A percentile compares a stretch with the other conserved stretches of the same genome.
Conservation (phyloP, 2,113 vertebrate species). For the Ariopsis seemanni region DNA sequence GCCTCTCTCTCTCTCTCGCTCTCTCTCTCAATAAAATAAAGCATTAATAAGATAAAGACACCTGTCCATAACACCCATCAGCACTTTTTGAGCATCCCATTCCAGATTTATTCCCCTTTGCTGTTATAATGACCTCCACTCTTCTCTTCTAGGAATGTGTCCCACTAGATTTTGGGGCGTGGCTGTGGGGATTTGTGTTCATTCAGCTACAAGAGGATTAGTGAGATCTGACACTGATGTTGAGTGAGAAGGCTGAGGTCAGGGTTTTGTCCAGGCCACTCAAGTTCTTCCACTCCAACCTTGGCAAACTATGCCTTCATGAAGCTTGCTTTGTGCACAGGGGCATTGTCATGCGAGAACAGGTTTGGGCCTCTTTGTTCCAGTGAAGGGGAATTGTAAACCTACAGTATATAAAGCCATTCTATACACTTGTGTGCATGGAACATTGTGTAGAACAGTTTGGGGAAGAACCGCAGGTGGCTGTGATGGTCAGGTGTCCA, state of each 20-base stretch:
- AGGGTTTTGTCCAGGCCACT: not conserved
- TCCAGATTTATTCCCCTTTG: not conserved
- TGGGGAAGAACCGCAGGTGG: not conserved
- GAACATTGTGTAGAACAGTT: not conserved
- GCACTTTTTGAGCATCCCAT: not conserved
- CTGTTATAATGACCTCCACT: not conserved
- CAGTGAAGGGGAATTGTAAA: too few relatives aligned
- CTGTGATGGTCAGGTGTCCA: not conserved
- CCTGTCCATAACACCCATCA: not conserved
- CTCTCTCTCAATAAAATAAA: not conserved
- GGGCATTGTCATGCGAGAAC: too few relatives aligned
- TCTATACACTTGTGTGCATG: not conserved
- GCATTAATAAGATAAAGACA: not conserved
- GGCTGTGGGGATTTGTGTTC: too few relatives aligned
- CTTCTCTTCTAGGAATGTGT: not conserved
- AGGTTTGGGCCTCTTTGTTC: too few relatives aligned
- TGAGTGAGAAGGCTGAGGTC: not conserved
- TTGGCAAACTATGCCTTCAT: too few relatives aligned
- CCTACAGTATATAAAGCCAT: too few relatives aligned
- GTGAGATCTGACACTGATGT: too few relatives aligned
- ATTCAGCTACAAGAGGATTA: too few relatives aligned
- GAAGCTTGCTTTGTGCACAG: too few relatives aligned
- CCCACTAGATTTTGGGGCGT: not conserved
- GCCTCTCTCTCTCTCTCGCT: not conserved
- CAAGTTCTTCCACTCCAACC: too few relatives aligned